These are phyloP conservation scores for Enteromius trimaculatus DNA, from an alignment of 2,797 vertebrate species.

Conservation along the genomic window DNA sequence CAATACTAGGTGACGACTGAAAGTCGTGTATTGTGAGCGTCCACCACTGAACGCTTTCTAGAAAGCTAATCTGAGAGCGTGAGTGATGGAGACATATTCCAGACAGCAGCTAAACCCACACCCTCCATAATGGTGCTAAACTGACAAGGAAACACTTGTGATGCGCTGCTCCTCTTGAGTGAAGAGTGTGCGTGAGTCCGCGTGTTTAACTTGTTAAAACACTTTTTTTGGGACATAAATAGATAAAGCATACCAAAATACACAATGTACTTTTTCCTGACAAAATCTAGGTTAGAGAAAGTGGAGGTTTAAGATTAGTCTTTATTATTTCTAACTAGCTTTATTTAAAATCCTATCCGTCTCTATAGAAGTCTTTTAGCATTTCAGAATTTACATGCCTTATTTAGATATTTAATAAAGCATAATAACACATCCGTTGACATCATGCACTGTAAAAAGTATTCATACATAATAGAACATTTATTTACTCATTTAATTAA, in stretches of 20 bases:
- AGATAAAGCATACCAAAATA: not conserved
- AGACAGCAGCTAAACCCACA: conserved; percentile 60
- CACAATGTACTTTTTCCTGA: not conserved
- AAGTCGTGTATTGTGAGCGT: not conserved
- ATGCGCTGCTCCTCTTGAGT: conserved; percentile 34
- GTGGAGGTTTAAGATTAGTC: not conserved
- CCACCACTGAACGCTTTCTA: conserved; percentile 32
- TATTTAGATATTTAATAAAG: not conserved
- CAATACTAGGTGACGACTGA: not conserved
- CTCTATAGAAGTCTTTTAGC: not conserved
- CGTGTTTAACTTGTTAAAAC: too few relatives aligned
- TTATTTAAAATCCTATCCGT: not conserved
- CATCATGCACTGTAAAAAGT: not conserved
- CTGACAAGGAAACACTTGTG: conserved; percentile 54
- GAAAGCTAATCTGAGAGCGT: conserved; percentile 51
- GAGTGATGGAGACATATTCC: conserved; percentile 56
- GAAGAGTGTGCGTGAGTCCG: too few relatives aligned
- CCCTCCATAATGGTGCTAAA: conserved; percentile 57
- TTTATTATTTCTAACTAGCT: not conserved
- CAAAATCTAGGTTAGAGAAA: not conserved
- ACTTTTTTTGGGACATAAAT: not conserved
- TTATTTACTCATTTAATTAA: not conserved
- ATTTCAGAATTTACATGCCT: not conserved
- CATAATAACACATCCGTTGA: not conserved
- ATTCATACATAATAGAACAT: not conserved